These are phyloP conservation scores for Rhizomys pruinosus DNA, from an alignment of 2,113 vertebrate genomes.

Conservation along the genomic window DNA sequence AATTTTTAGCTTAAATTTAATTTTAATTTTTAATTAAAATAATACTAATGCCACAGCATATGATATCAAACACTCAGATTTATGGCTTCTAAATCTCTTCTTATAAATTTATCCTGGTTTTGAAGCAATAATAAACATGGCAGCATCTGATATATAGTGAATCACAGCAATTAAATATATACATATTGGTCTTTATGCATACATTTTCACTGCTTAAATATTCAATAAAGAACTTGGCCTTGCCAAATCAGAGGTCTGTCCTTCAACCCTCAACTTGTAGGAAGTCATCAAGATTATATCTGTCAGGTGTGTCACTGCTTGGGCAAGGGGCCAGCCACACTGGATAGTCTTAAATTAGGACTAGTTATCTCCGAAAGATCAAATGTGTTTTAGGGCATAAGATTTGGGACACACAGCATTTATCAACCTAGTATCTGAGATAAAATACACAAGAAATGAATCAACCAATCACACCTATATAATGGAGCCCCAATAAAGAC, in stretches of 20 bases:
- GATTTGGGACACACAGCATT: background rate
- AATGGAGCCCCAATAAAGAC: background rate
- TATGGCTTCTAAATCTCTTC: background rate
- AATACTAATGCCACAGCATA: background rate
- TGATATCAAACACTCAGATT: background rate
- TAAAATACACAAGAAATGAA: background rate
- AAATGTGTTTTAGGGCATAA: background rate
- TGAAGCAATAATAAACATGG: background rate
- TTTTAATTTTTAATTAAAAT: background rate
- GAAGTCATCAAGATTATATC: background rate
- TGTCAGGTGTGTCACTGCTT: background rate
- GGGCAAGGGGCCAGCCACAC: background rate
- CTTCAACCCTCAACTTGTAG: background rate
- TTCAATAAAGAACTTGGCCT: background rate
- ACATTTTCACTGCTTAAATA: background rate
- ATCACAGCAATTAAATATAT: background rate
- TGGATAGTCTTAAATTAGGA: background rate
- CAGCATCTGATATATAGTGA: background rate
- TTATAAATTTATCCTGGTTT: constrained; percentile 10
- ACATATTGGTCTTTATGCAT: background rate
- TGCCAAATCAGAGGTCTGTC: background rate
- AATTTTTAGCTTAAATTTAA: background rate
- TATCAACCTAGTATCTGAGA: background rate
- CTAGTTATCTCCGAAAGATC: background rate
- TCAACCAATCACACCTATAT: background rate